phyloP scores from a whole-genome alignment of 2,113 vertebrate species.

The Oryctolagus cuniculus region DNA sequence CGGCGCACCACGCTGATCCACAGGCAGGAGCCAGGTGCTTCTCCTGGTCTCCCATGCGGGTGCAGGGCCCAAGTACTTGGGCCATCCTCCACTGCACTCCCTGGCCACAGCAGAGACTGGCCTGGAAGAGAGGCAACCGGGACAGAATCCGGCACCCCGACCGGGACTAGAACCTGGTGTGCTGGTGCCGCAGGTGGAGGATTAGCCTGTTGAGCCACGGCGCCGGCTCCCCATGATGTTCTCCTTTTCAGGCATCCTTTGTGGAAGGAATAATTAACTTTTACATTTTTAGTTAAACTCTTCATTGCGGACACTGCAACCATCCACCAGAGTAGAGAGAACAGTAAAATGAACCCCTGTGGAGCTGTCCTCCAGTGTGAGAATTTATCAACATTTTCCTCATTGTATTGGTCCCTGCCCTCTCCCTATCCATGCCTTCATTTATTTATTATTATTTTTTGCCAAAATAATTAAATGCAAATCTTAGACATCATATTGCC shows the following conservation, averaged over 20 bases:
- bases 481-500: not conserved
- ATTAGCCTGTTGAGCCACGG: too few relatives aligned
- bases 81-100: too few relatives aligned
- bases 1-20: too few relatives aligned
- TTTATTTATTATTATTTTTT: constrained; percentile 30
- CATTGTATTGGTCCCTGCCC: not conserved
- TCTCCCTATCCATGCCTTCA: not conserved
- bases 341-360: not conserved
- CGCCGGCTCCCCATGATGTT: too few relatives aligned
- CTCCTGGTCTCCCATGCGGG: too few relatives aligned
- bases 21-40: too few relatives aligned
- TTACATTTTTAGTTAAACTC: constrained; percentile 53
- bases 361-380: not conserved
- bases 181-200: too few relatives aligned
- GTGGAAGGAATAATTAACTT: constrained; percentile 42
- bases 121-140: too few relatives aligned
- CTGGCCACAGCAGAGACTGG: too few relatives aligned
- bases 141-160: too few relatives aligned
- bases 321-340: not conserved
- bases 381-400: not conserved
- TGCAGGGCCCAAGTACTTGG: too few relatives aligned
- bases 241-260: constrained; percentile 2
- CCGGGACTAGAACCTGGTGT: too few relatives aligned
- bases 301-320: constrained; percentile 37
- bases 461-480: constrained; percentile 15